Evolutionary conservation across 2,888 invertebrate species (phyloP), one percentile per base, ranked within the genome.

Genomic region (Apodemia zela): DNA sequence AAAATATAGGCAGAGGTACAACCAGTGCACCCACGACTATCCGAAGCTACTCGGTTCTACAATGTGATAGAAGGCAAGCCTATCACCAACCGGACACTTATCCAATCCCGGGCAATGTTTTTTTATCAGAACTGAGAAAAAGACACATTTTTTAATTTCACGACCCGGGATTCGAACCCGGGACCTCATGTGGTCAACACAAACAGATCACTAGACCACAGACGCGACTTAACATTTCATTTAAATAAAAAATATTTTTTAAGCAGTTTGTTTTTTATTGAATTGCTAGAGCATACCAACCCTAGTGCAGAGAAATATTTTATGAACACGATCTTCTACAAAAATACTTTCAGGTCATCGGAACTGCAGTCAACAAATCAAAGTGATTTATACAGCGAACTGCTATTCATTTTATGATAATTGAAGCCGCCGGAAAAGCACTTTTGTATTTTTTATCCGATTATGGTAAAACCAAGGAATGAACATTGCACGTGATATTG

Each of bases 301-400:
- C 18, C 18, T 21, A 15, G 21, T 65, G 62, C 59, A 54, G 59
- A 61, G 59, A 61, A 66, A 60, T 51, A 62, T 61, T 67, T 51
- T 61, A 68, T 58, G 65, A 68, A 65, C 65, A 66, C 62, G 66
- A 68, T 70, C 67, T 67, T 63, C 65, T 25, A 49, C 59, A 57
- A 67, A 68, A 68, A 63, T 68, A 65, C 66, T 61, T 65, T 69
- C 65, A 63, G 62, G 57, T 59, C 57, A 42, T 54, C 63, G 59
- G 60, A 63, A 69, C 66, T 65, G 63, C 47, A 65, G 60, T 65
- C 65, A 63, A 63, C 67, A 66, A 66, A 65, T 62, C 38, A 25
- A 47, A 63, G 54, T 60, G 59, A 42, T 51, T 60, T 58, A 49
- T 63, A 65, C 38, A 59, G 49, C 61, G 25, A 57, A 57, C 57